Percentiles rank a stretch among this genome's conserved stretches.
phyloP scores from a whole-genome alignment of 2,888 invertebrate genomes.

The Apotomis capreana region DNA sequence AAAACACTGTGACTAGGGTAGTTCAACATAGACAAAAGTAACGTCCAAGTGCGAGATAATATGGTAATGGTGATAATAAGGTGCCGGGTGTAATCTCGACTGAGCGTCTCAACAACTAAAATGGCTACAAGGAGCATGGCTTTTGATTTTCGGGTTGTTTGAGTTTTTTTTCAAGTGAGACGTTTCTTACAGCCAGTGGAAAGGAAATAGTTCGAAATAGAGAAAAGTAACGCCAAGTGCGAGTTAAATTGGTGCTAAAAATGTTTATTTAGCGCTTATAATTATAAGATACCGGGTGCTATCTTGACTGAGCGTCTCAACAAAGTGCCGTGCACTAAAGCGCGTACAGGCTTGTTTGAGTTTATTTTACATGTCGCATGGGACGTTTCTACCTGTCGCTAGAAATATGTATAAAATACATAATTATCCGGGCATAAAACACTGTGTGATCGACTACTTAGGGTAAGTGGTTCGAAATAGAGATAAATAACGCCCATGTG shows the following conservation, averaged over 20 bases:
- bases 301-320: slow-evolving; percentile 55
- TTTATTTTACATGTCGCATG: not conserved
- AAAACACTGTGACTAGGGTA: too few species aligned
- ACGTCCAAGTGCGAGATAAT: too few species aligned
- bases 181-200: too few species aligned
- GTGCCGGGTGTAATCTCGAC: slow-evolving; percentile 61
- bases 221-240: slow-evolving; percentile 51
- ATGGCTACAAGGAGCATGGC: slow-evolving; percentile 56
- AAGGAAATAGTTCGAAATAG: too few species aligned
- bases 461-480: too few species aligned
- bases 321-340: slow-evolving; percentile 47
- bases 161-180: not conserved
- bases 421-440: too few species aligned
- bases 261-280: slow-evolving; percentile 58
- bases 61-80: slow-evolving; percentile 58
- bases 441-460: too few species aligned
- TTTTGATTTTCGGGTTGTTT: not conserved
- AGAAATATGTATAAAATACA: too few species aligned
- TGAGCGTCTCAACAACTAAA: slow-evolving; percentile 47
- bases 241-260: slow-evolving; percentile 61
- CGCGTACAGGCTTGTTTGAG: slow-evolving; percentile 47
- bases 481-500: too few species aligned
- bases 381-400: too few species aligned
- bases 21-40: too few species aligned
- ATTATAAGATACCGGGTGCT: slow-evolving; percentile 54